Evolutionary conservation across 2,797 vertebrate species (phyloP), one percentile per base, ranked within the genome.

Genomic region (Aythya fuligula): DNA sequence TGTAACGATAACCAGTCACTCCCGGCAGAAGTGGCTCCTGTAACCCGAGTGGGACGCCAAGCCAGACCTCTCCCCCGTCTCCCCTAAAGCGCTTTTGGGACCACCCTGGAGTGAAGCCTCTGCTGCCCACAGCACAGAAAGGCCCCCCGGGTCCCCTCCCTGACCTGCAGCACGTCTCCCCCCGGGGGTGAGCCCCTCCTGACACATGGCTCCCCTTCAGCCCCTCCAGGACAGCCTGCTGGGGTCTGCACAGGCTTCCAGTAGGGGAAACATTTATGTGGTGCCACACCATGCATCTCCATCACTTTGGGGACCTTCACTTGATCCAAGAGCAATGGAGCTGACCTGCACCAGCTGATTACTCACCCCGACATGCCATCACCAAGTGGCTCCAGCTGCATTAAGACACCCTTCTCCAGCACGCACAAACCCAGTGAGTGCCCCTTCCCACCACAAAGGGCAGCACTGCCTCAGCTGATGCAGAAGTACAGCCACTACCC

Each of bases 1-100:
- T 58, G 67, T 95, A 97, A 98, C 95, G 92, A 96, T 95, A 97
- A 94, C 94, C 98, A 98, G 97, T 81, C 61, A 2, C 95, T 81
- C 91, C 95, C 87, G 65, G 88, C 64, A 96, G 62, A 86, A 5
- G 43, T 36, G 94, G 75, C 65, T 94, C 81, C 83, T 89, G 94
- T 94, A 93, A 97, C 90, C 43, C 0, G 85, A 96, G 94, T 8
- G 15, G 78, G 87, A 93, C 16, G 47, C 14, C 13, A 39, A 69
- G 38, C 62, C 89, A 11, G 64, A 87, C 66, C 17, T 73, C 75
- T 87, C 74, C 75, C 70, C 73, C 47, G 1, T 56, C 84, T 86
- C 43, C 87, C 84, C 61, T 71, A 39, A 41, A 80, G 74, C 0
- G 2, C 54, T 60, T 58, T 53, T 15, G 2, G 73, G 95, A 97